phyloP scores from a whole-genome alignment of 2,113 vertebrate genomes.

The Datnioides undecimradiatus region DNA sequence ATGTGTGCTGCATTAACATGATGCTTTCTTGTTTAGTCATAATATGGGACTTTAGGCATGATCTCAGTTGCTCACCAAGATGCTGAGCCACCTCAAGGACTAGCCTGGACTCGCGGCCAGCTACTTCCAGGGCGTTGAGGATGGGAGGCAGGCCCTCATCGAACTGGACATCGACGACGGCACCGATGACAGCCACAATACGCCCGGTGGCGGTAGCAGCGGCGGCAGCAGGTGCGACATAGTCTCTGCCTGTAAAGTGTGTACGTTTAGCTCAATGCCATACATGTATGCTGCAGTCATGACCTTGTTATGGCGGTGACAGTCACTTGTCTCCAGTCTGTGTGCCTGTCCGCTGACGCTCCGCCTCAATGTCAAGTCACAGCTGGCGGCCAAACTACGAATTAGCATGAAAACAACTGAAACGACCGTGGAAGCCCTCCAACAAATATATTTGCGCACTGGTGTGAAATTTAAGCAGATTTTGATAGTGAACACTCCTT shows the following conservation, averaged over 20 bases:
- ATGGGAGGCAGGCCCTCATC: constrained; percentile 96
- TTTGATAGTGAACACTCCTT: accelerated
- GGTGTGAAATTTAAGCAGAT: accelerated
- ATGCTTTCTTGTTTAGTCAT: background rate
- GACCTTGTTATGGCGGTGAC: background rate
- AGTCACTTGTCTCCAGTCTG: background rate
- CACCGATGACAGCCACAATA: constrained; percentile 97
- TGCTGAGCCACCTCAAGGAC: constrained; percentile 98
- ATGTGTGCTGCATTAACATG: too few relatives aligned
- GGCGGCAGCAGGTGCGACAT: constrained; percentile 89
- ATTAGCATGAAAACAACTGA: background rate
- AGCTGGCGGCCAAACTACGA: background rate
- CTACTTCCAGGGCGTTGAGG: constrained; percentile 95
- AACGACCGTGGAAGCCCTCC: accelerated
- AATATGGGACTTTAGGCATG: background rate
- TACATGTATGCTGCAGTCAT: background rate
- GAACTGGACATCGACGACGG: constrained; percentile 98
- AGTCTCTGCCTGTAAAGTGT: constrained; percentile 87
- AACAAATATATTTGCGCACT: accelerated
- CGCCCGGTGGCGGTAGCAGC: constrained; percentile 85
- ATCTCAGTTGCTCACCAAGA: constrained; percentile 85
- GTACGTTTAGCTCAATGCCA: background rate
- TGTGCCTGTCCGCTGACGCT: accelerated
- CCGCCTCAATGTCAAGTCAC: constrained; percentile 36
- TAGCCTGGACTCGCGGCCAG: constrained; percentile 90